Conservation (phyloP, 2,888 invertebrate genomes). For the Psylliodes chrysocephalus region DNA sequence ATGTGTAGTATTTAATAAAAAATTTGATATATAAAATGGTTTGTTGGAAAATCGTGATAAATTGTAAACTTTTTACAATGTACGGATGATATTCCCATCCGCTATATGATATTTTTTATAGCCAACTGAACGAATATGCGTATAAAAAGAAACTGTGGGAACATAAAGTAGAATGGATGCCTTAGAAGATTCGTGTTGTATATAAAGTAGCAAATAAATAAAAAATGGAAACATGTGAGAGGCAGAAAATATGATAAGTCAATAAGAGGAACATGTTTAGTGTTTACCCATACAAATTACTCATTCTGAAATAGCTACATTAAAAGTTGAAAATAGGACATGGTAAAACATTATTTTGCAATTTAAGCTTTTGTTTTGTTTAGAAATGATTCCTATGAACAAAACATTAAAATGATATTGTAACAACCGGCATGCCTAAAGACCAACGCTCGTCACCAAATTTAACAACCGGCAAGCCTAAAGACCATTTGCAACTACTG, state of each 20-base stretch:
- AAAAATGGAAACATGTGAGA: neutral
- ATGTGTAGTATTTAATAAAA: too few relatives aligned
- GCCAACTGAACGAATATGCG: neutral
- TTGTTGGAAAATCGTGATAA: too few relatives aligned
- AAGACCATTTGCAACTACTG: too few relatives aligned
- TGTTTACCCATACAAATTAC: neutral
- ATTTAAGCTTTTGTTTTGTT: too few relatives aligned
- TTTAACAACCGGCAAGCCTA: too few relatives aligned
- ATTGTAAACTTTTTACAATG: too few relatives aligned
- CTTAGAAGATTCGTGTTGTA: neutral
- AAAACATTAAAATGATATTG: too few relatives aligned
- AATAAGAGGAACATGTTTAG: neutral
- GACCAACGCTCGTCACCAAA: too few relatives aligned
- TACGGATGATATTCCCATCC: neutral
- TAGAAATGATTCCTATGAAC: too few relatives aligned
- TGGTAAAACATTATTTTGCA: too few relatives aligned
- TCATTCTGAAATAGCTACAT: neutral
- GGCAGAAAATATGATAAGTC: neutral
- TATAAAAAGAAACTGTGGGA: neutral
- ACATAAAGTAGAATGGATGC: neutral
- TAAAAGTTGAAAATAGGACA: neutral
- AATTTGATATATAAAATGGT: too few relatives aligned
- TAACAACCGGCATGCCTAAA: too few relatives aligned
- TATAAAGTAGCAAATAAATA: constrained; percentile 6
- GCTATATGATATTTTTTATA: neutral